Evolutionary conservation across 2,113 vertebrate species (phyloP), one percentile per base, ranked within the genome.

Genomic region (Elephas maximus): DNA sequence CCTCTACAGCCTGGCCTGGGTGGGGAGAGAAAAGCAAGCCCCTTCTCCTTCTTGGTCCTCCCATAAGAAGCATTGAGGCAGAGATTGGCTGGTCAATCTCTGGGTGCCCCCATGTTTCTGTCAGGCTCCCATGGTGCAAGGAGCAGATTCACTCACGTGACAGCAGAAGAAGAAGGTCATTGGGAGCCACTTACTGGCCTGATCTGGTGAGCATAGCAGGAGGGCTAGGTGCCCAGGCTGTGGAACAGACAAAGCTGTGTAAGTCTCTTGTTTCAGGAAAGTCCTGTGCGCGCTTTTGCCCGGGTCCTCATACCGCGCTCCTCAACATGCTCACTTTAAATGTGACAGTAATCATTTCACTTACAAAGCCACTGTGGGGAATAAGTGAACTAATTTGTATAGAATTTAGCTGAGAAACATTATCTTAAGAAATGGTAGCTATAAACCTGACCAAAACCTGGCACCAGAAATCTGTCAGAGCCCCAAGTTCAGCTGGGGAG

Each of bases 171-270:
- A 5, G 53, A 3, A 17, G 53, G 48, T 48, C 45, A 21, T 48
- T 18, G 26, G 41, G 67, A 67, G 44, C 77, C 3, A 1, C 2
- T 30, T 11, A 41, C 9, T 6, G 44, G 21, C 86, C 41, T 26
- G 6, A 11, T 51, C 65, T 57, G 69, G 28, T 4, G 33, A 65
- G 37, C 60, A 26, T 14, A n/a, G 57, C 7, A 2, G 28, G 5
- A 9, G 60, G 28, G 4, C 23, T 10, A 4, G 2, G 44, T 1
- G 0, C n/a, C 44, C 8, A 33, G n/a, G 33, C 48, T 4, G 51
- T 5, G 15, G 17, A 11, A 21, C 44, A 28, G n/a, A 2, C 0
- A 9, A 17, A 77, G 90, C 51, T 2, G 21, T 11, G 0, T 3
- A 28, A 23, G 4, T 14, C 53, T 8, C 26, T 69, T 33, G 0